Percentiles rank a stretch among this genome's conserved stretches.
Evolutionary conservation across 2,113 vertebrate species (phyloP).

Genomic region (Pterocles orientalis): DNA sequence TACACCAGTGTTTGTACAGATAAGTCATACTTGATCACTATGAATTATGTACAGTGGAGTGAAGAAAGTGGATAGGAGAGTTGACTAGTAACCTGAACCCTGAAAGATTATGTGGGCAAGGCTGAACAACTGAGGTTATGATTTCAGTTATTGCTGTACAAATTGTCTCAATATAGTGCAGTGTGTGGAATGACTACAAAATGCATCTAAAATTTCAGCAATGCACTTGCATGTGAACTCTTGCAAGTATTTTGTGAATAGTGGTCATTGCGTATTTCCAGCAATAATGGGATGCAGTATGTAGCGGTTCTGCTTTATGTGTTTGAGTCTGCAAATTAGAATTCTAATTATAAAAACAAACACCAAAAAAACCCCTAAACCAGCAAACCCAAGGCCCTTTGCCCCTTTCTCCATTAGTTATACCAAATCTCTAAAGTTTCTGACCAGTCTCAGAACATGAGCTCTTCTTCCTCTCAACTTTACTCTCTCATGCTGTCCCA

Average conservation of each 20-base stretch:
- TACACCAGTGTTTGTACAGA: background rate
- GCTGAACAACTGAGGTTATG: background rate
- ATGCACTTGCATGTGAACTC: background rate
- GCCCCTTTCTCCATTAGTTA: background rate
- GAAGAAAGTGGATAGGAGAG: background rate
- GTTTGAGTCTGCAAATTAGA: background rate
- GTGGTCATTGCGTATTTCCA: background rate
- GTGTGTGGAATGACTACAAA: background rate
- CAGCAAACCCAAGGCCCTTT: background rate
- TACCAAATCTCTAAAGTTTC: background rate
- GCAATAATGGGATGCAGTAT: background rate
- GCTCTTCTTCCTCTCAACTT: background rate
- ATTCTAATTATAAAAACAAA: background rate
- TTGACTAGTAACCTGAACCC: background rate
- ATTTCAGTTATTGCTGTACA: background rate
- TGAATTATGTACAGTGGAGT: background rate
- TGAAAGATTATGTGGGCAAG: background rate
- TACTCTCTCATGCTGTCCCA: background rate
- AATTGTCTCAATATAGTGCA: background rate
- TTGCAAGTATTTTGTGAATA: background rate
- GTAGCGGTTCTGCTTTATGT: background rate
- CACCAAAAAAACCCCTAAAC: fast-evolving
- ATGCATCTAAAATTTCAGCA: background rate
- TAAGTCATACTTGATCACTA: background rate
- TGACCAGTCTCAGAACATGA: background rate